These are phyloP conservation scores for Nematolebias whitei DNA, from an alignment of 2,113 vertebrate genomes.

Conservation along the genomic window DNA sequence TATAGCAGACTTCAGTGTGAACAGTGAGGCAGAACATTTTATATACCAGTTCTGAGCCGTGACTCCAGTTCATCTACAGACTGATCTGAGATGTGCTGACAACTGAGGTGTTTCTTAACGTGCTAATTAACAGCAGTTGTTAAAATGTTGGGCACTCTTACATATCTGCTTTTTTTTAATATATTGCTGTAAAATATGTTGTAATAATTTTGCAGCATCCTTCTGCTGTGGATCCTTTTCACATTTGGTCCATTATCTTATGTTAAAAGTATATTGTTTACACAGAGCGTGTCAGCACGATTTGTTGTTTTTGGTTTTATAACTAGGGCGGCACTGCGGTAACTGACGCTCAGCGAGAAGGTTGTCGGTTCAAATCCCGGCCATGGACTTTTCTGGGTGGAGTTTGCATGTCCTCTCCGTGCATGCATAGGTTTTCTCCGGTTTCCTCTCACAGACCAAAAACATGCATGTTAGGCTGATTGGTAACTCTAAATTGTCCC, in stretches of 20 bases:
- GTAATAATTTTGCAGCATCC: slow-evolving; percentile 28
- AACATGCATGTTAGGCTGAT: no score
- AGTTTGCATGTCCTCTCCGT: no score
- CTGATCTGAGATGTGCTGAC: slow-evolving; percentile 17
- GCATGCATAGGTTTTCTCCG: no score
- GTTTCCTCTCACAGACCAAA: no score
- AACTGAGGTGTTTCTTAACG: slow-evolving; percentile 56
- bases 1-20: no score
- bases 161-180: slow-evolving; percentile 54
- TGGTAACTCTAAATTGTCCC: no score
- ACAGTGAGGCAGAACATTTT: not conserved
- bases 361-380: no score
- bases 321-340: no score
- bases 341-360: no score
- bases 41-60: slow-evolving; percentile 5
- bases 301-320: not conserved
- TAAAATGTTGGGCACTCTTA: slow-evolving; percentile 40
- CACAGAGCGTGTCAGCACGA: not conserved
- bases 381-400: no score
- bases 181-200: slow-evolving; percentile 21
- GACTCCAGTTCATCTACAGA: slow-evolving; percentile 26
- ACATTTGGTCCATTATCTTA: slow-evolving; percentile 8
- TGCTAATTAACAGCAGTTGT: slow-evolving; percentile 27
- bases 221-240: not conserved
- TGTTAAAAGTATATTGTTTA: not conserved